Evolutionary conservation across 2,797 vertebrate species (phyloP).

Genomic region (Naso thynnoides): DNA sequence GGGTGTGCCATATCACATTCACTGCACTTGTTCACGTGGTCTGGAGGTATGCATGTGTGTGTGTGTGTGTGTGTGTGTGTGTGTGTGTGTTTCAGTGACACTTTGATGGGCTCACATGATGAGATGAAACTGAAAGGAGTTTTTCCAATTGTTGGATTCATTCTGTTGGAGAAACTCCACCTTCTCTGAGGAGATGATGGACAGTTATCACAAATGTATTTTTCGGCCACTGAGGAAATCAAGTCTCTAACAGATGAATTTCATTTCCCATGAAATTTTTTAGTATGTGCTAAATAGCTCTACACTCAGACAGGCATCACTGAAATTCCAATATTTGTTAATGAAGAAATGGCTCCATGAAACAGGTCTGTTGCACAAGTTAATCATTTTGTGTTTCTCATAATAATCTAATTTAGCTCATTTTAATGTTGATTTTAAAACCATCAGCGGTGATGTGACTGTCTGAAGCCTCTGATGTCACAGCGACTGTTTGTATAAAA

Average conservation of each 20-base stretch:
- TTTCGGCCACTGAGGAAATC: background rate
- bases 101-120: conserved; percentile 13
- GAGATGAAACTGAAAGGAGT: background rate
- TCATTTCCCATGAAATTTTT: background rate
- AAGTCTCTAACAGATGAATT: background rate
- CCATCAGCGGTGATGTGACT: background rate
- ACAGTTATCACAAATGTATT: conserved; percentile 8
- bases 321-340: too few relatives aligned
- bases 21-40: conserved; percentile 71
- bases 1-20: conserved; percentile 78
- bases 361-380: background rate
- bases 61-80: conserved; percentile 20
- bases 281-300: background rate
- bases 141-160: background rate
- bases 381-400: background rate
- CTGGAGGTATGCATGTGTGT: conserved; percentile 21
- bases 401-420: background rate
- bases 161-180: background rate
- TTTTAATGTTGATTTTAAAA: background rate
- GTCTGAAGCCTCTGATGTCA: background rate
- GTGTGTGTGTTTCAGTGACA: conserved; percentile 1
- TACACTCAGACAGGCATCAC: too few relatives aligned
- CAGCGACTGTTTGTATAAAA: background rate
- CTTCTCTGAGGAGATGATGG: background rate
- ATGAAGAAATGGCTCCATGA: background rate